Conservation (phyloP, 2,888 invertebrate species). For the Mesorhabditis spiculigera region DNA sequence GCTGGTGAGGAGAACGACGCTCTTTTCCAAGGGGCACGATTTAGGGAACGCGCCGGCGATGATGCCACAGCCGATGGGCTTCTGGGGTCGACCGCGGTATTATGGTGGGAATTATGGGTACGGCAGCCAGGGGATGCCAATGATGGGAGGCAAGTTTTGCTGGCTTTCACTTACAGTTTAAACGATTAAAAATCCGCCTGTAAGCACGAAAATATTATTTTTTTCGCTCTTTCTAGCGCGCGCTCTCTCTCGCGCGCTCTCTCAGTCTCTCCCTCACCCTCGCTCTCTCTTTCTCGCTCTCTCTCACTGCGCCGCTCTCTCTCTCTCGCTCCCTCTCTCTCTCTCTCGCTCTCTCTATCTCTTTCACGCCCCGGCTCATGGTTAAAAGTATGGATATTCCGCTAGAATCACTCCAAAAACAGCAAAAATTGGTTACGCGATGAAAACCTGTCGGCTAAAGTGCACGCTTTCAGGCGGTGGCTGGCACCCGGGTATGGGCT, state of each 20-base stretch:
- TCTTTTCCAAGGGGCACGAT: not conserved
- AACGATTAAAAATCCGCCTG: not conserved
- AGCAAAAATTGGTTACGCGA: too few species aligned
- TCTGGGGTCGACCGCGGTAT: conserved; percentile 38
- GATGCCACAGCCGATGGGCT: conserved; percentile 37
- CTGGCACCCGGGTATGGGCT: conserved; percentile 6
- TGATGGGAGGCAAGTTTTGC: conserved; percentile 16
- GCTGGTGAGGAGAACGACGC: conserved; percentile 14
- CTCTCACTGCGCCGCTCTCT: too few species aligned
- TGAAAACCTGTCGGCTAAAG: too few species aligned
- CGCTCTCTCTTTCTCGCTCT: too few species aligned
- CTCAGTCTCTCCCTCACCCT: not conserved
- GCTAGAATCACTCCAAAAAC: too few species aligned
- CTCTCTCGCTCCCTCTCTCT: too few species aligned
- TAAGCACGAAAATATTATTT: too few species aligned
- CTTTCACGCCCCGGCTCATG: too few species aligned
- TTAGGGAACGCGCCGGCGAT: conserved; percentile 36
- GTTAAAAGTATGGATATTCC: too few species aligned
- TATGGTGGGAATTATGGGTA: not conserved
- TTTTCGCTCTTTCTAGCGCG: too few species aligned
- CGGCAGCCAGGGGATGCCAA: conserved; percentile 20
- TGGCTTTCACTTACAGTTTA: too few species aligned
- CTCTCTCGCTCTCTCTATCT: too few species aligned
- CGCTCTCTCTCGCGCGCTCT: conserved; percentile 11
- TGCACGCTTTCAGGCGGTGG: not conserved